phyloP scores from a whole-genome alignment of 92 coral and sea anemone species.

The Scolanthus callimorphus region DNA sequence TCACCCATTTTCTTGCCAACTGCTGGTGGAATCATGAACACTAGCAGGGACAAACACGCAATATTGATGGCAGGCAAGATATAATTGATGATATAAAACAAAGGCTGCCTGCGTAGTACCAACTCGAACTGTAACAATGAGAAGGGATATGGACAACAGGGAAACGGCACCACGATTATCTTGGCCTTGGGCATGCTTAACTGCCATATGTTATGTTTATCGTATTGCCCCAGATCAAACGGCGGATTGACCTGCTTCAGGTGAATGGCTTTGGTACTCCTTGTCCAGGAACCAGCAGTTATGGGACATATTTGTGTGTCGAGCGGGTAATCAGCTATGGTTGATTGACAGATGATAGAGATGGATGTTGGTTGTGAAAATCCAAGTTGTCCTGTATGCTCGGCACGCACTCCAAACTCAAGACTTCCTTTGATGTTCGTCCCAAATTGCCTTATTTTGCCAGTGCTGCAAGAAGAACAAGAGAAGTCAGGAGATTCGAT shows the following conservation, averaged over 20 bases:
- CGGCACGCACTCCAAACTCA: constrained; percentile 30
- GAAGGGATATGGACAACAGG: constrained; percentile 19
- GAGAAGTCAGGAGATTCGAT: neutral
- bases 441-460: constrained; percentile 51
- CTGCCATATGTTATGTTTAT: constrained; percentile 73
- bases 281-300: constrained; percentile 77
- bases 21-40: constrained; percentile 93
- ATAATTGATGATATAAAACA: constrained; percentile 76
- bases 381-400: constrained; percentile 33
- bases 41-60: constrained; percentile 60
- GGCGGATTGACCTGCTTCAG: constrained; percentile 31
- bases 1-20: constrained; percentile 98
- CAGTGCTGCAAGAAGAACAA: constrained; percentile 35
- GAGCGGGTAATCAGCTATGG: constrained; percentile 71
- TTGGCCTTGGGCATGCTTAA: constrained; percentile 36
- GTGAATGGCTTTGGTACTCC: constrained; percentile 35
- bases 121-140: constrained; percentile 31
- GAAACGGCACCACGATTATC: constrained; percentile 3
- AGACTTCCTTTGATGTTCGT: constrained; percentile 55
- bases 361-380: constrained; percentile 65
- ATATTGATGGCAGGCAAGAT: constrained; percentile 70
- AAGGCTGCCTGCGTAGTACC: constrained; percentile 63
- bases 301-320: constrained; percentile 76
- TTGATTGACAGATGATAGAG: constrained; percentile 59
- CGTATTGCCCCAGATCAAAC: constrained; percentile 42